Base-by-base conservation (phyloP, 2,797 vertebrate species). In the Heliangelus exortis region DNA sequence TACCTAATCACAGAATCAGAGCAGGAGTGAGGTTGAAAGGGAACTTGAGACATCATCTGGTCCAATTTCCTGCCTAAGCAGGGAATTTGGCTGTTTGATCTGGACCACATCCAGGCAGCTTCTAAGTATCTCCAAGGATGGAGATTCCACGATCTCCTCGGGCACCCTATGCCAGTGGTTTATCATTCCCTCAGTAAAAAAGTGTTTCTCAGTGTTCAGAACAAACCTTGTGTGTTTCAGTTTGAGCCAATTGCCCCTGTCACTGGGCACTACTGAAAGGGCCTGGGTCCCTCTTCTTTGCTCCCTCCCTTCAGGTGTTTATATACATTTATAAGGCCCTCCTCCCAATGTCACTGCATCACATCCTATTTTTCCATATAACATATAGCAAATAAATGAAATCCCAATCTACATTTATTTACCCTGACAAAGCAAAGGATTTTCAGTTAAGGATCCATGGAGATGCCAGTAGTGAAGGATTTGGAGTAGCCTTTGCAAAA, bases 61-160 rank as follows among this genome's bases (percentile, higher is more conserved):
- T 71, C n/a, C 26, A 69, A 15, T 0, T 3, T 1, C 5, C 8
- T 68, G 1, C 17, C 76, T 28, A 50, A 47, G 17, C 11, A 45
- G 39, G 13, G 39, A 41, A 41, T 41, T 41, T 41, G 69, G 9
- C 33, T 14, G 4, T 3, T 25, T 78, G 13, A 7, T 17, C 45
- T 47, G 10, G 7, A 18, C 12, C 4, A 6, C 2, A 10, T 48
- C 15, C 28, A 72, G 14, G 28, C 0, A 3, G 3, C 7, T 73
- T 78, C 31, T 65, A 17, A 51, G 7, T 41, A 36, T 45, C 7
- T 57, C 33, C 65, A 34, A 19, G 25, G 25, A 53, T 0, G 2
- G 7, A 45, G 8, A 10, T 10, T 41, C 39, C 39, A 41, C 39
- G 41, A 41, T 41, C 39, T 41, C 39, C 39, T 39, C 15, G 39